Base-by-base conservation (phyloP, 1,140 invertebrate species). In the Potamilus streckersoni region DNA sequence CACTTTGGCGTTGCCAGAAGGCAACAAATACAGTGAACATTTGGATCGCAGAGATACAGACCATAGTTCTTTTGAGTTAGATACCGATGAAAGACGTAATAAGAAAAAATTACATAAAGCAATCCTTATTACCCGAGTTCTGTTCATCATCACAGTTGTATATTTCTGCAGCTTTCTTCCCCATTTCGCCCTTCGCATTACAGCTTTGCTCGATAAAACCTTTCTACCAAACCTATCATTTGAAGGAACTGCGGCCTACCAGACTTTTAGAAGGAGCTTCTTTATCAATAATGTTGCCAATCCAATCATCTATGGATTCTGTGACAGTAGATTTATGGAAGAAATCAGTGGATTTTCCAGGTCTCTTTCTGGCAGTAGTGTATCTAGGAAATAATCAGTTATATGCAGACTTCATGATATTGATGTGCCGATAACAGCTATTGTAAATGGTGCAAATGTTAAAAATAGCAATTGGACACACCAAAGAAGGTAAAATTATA, bases 221-320 rank as follows among this genome's bases (percentile, higher is more conserved):
- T 76, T 76, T 66, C 63, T 76, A 20, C 57, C 63, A 49, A 64
- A n/a, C 58, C 62, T 76, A 62, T 65, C 38, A 20, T 55, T 59
- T 58, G 11, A 1, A 20, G n/a, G 65, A 19, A 23, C 38, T 55
- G 65, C 71, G 68, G 20, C 38, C 6, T 76, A 76, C 59, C 74
- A 76, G 58, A 19, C 71, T 13, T 76, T 76, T 20, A 38, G 70
- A 2, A 59, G 74, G 55, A 71, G n/a, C 49, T 76, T 76, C 58
- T 66, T 76, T 23, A 56, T 76, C 13, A 76, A 76, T 23, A 76
- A 76, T 59, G 56, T 76, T 38, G 69, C 62, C 19, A 76, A 76
- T 49, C 74, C 74, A 17, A 31, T 76, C 67, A 60, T 76, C 20
- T 76, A 76, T 59, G 27, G 62, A 16, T 63, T 71, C 19, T 76